phyloP scores from a whole-genome alignment of 2,888 invertebrate species.

The Synanthedon tipuliformis region DNA sequence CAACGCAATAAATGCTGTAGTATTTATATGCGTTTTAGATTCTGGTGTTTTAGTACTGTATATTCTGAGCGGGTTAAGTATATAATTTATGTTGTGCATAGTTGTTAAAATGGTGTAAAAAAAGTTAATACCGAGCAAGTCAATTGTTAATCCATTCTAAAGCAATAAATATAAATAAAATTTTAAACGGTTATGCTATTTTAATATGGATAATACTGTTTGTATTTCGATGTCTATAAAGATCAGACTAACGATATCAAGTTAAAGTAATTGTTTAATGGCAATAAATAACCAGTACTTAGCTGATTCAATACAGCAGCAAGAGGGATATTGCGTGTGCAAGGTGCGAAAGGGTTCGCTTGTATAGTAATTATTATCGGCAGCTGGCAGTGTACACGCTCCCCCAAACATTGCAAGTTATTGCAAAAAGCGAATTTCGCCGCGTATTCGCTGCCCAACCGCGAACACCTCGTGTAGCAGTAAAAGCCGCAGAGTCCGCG shows the following conservation, averaged over 20 bases:
- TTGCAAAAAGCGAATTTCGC: constrained; percentile 44
- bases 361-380: constrained; percentile 55
- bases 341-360: constrained; percentile 66
- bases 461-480: constrained; percentile 41
- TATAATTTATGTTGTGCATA: too few species aligned
- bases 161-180: too few species aligned
- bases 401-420: constrained; percentile 51
- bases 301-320: constrained; percentile 19
- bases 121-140: too few species aligned
- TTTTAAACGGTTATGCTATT: too few species aligned
- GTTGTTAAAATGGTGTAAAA: too few species aligned
- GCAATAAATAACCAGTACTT: constrained; percentile 19
- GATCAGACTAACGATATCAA: not conserved
- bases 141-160: too few species aligned
- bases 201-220: not conserved
- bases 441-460: constrained; percentile 32
- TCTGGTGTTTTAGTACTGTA: too few species aligned
- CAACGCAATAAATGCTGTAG: too few species aligned
- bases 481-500: constrained; percentile 46
- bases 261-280: constrained; percentile 1
- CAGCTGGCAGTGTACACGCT: constrained; percentile 52
- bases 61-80: too few species aligned
- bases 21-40: too few species aligned
- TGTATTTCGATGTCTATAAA: not conserved
- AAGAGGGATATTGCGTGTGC: constrained; percentile 24